Percentiles rank a stretch among this genome's conserved stretches.
Evolutionary conservation across 2,888 invertebrate genomes (phyloP).

Genomic region (Agonopterix alstromeriana): DNA sequence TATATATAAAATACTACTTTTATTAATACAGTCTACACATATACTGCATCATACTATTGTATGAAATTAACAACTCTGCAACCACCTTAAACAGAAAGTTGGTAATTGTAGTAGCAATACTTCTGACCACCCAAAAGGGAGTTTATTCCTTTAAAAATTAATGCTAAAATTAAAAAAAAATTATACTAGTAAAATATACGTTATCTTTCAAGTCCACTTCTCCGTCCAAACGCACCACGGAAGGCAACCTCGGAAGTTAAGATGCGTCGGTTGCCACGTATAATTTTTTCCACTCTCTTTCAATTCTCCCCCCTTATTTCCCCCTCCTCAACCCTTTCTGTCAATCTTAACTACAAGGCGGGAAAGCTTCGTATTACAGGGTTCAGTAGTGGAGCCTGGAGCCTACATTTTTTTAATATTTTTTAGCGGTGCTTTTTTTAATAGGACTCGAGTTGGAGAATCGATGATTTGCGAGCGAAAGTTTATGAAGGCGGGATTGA

Average conservation of each 20-base stretch:
- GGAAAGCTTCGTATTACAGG: slow-evolving; percentile 48
- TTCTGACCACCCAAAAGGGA: no score
- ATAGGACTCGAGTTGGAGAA: slow-evolving; percentile 50
- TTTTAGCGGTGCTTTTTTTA: slow-evolving; percentile 44
- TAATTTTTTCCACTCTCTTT: slow-evolving; percentile 73
- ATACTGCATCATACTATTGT: no score
- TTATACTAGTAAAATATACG: background rate
- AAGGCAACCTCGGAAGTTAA: slow-evolving; percentile 66
- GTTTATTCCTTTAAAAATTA: no score
- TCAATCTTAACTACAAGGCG: slow-evolving; percentile 72
- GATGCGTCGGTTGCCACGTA: slow-evolving; percentile 73
- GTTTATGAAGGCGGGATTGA: background rate
- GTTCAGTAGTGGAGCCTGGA: slow-evolving; percentile 58
- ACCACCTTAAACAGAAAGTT: no score
- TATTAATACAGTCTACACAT: no score
- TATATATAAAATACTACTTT: no score
- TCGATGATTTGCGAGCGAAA: slow-evolving; percentile 44
- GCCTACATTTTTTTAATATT: slow-evolving; percentile 53
- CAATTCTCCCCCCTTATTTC: slow-evolving; percentile 45
- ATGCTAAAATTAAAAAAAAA: no score
- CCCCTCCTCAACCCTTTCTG: slow-evolving; percentile 64
- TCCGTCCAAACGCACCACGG: slow-evolving; percentile 37
- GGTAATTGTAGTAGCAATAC: no score
- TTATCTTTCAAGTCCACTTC: slow-evolving; percentile 12
- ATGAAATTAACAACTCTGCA: no score